Base-by-base conservation (phyloP, 2,888 invertebrate genomes). In the Himalopsyche japonica region DNA sequence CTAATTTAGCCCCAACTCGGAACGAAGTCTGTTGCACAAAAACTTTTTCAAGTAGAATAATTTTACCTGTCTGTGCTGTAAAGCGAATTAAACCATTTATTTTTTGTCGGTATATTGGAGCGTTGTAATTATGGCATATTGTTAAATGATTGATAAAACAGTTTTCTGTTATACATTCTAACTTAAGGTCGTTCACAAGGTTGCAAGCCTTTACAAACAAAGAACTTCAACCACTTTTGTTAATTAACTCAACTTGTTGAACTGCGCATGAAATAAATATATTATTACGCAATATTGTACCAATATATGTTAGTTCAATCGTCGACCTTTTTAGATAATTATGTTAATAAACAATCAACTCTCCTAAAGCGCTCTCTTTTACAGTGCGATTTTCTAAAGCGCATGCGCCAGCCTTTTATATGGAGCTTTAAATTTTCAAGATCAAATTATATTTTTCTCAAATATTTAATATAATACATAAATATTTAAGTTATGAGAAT, bases 121-220 rank as follows among this genome's bases (percentile, higher is more conserved):
- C 57, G 57, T 34, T n/a, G 32, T 47, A 79, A 64, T 79, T 57
- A 82, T 81, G 70, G 47, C 76, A 47, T 43, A 76, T 81, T 47
- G 70, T 64, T 80, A 80, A n/a, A 64, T 70, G 80, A 76, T 81
- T n/a, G 76, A 76, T 76, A 82, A 82, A 79, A 43, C 37, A 76
- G 80, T 34, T 47, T 76, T 83, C 76, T 80, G 80, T 30, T 80
- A 64, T 10, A 81, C 82, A 81, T 84, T 78, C 84, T 80, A 80
- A 64, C 81, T n/a, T 79, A 85, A 81, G 82, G 82, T 82, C 79
- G 64, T 64, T 79, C n/a, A 34, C 79, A 82, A 82, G 82, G 82
- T 57, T 64, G 64, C 20, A 57, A 57, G 20, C 6, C 57, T 57
- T 20, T 57, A 57, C 57, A 57, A 20, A 57, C 57, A 57, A 57